phyloP scores from a whole-genome alignment of 2,113 vertebrate species.

The Pavo muticus region DNA sequence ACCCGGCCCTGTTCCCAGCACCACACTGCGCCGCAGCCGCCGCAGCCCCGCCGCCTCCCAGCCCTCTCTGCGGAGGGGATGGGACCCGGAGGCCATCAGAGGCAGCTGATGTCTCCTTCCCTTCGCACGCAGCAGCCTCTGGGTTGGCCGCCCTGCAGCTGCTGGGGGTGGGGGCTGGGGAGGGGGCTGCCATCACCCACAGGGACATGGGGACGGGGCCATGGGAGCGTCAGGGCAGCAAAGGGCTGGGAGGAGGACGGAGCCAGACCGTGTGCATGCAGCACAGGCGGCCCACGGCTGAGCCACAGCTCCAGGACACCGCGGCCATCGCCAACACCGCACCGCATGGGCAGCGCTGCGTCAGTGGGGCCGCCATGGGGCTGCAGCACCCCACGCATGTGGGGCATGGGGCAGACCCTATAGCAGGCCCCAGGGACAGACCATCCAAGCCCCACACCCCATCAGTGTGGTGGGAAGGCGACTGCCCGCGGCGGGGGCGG shows the following conservation, averaged over 20 bases:
- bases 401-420: neutral
- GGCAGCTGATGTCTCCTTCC: neutral
- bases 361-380: neutral
- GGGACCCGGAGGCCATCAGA: neutral
- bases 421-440: neutral
- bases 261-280: neutral
- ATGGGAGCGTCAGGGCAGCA: neutral
- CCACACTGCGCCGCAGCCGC: neutral
- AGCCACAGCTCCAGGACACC: neutral
- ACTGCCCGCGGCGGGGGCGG: neutral
- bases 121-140: neutral
- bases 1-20: neutral
- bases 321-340: neutral
- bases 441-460: too few species aligned
- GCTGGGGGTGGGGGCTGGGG: neutral
- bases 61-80: neutral
- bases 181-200: neutral
- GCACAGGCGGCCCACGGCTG: neutral
- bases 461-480: neutral
- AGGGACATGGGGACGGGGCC: neutral
- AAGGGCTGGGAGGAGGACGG: neutral
- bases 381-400: neutral
- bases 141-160: neutral
- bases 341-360: neutral
- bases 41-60: neutral